These are phyloP conservation scores for Zygothrica quintamaculata DNA, from an alignment of 2,888 invertebrate species.

Conservation along the genomic window DNA sequence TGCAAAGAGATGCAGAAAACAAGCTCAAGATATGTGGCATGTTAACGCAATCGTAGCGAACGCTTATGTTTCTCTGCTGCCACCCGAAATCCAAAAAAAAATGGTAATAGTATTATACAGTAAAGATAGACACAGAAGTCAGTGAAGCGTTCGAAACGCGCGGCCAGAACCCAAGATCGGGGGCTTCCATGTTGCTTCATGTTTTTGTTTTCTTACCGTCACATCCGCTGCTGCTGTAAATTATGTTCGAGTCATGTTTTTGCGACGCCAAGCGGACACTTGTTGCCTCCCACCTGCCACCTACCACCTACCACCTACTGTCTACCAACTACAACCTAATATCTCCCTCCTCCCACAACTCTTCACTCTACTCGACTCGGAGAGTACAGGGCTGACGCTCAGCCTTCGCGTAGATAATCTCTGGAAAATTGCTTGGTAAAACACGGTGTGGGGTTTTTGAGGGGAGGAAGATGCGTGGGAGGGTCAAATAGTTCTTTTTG, in stretches of 20 bases:
- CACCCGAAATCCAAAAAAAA: slow-evolving; percentile 1
- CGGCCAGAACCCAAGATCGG: slow-evolving; percentile 73
- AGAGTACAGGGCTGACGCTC: slow-evolving; percentile 16
- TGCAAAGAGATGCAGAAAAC: slow-evolving; percentile 30
- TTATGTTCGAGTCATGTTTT: slow-evolving; percentile 79
- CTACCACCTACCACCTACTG: no score
- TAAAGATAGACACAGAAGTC: slow-evolving; percentile 38
- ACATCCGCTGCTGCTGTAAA: slow-evolving; percentile 74
- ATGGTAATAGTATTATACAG: slow-evolving; percentile 8
- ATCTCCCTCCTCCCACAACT: neutral
- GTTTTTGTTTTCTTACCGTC: slow-evolving; percentile 44
- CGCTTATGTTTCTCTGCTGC: neutral
- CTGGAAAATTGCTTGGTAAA: slow-evolving; percentile 39
- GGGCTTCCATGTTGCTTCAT: slow-evolving; percentile 57
- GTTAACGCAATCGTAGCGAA: slow-evolving; percentile 35
- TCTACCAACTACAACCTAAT: neutral
- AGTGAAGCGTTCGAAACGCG: slow-evolving; percentile 66
- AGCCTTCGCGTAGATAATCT: slow-evolving; percentile 51
- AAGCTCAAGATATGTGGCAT: slow-evolving; percentile 20
- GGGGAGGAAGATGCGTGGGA: neutral
- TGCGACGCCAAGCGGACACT: slow-evolving; percentile 47
- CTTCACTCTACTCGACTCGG: no score
- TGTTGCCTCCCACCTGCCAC: slow-evolving; percentile 1
- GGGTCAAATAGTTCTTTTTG: slow-evolving; percentile 12
- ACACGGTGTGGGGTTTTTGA: no score